A percentile compares a stretch with the other conserved stretches of the same genome.
Conservation (phyloP, 2,797 vertebrate species). For the Bufotes viridis region DNA sequence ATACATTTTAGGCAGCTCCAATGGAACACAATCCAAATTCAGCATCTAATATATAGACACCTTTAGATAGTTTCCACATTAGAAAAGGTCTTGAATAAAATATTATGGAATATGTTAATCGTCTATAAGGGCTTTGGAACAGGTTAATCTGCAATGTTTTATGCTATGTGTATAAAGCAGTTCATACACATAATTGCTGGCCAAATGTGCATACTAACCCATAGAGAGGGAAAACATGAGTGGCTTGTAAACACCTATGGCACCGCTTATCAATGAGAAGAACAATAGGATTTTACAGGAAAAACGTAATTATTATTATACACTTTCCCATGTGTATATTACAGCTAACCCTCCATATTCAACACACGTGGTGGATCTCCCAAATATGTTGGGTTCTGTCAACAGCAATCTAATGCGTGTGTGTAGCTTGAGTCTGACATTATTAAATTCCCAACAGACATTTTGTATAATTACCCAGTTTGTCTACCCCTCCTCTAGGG, state of each 20-base stretch:
- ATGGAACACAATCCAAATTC: too few species aligned
- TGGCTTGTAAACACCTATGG: neutral
- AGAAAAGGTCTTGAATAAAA: neutral
- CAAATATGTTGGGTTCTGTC: neutral
- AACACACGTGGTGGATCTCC: neutral
- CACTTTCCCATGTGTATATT: neutral
- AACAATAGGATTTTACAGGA: neutral
- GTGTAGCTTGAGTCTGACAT: neutral
- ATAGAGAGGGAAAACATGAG: neutral
- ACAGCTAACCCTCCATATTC: neutral
- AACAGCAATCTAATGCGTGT: neutral
- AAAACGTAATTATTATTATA: neutral
- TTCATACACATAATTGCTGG: neutral
- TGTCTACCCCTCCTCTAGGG: constrained; percentile 67
- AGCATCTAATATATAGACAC: too few species aligned
- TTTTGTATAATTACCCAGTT: constrained; percentile 20
- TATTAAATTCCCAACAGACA: constrained; percentile 5
- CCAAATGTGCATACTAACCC: neutral
- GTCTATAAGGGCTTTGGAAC: neutral
- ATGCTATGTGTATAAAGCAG: neutral
- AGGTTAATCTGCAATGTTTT: neutral
- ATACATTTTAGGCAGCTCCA: too few species aligned
- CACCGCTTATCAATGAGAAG: neutral
- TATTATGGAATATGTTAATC: neutral
- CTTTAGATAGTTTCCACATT: neutral